Conservation (phyloP, 2,888 invertebrate genomes). For the Tromatobia lineatoria region DNA sequence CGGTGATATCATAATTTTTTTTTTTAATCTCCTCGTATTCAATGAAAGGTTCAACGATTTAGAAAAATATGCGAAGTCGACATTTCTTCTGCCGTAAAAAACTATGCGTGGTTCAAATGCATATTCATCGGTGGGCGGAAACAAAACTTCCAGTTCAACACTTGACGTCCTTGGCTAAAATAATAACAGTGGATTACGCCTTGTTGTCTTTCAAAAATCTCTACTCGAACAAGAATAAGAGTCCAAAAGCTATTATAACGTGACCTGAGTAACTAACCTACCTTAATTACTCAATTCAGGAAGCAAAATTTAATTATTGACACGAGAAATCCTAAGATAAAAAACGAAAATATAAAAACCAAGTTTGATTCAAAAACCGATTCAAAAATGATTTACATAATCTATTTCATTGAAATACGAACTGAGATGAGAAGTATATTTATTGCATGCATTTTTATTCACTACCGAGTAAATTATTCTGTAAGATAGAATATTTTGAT, state of each 20-base stretch:
- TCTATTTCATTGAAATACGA: too few relatives aligned
- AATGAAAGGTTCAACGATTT: not conserved
- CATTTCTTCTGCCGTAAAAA: not conserved
- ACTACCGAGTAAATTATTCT: too few relatives aligned
- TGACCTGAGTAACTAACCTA: constrained; percentile 1
- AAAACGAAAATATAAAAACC: too few relatives aligned
- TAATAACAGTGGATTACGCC: not conserved
- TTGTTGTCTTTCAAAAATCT: not conserved
- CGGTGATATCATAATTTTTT: not conserved
- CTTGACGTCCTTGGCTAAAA: not conserved
- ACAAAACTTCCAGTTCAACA: not conserved
- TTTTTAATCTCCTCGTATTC: not conserved
- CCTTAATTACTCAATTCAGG: not conserved
- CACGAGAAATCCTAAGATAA: not conserved
- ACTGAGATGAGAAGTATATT: too few relatives aligned
- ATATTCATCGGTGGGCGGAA: constrained; percentile 3
- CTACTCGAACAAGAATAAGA: not conserved
- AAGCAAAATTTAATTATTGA: not conserved
- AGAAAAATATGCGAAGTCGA: not conserved
- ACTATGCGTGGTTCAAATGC: not conserved
- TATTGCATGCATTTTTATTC: too few relatives aligned
- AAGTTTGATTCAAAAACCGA: too few relatives aligned
- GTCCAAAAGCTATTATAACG: not conserved
- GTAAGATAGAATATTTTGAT: too few relatives aligned
- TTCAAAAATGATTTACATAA: too few relatives aligned